Evolutionary conservation across 2,797 vertebrate species (phyloP).

Genomic region (Nothura maculosa): DNA sequence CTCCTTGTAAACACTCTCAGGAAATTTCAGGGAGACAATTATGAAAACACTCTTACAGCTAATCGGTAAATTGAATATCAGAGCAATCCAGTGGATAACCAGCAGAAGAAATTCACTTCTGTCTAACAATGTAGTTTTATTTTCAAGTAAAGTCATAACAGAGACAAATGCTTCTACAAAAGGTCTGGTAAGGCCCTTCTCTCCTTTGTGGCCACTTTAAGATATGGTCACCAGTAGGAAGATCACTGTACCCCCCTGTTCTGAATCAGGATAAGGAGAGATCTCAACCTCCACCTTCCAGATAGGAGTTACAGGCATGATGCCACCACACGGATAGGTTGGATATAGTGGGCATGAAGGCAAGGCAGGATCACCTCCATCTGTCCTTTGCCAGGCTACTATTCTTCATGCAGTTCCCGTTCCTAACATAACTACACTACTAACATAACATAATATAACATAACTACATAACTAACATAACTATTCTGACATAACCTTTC

Average conservation of each 20-base stretch:
- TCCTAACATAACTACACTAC: no score
- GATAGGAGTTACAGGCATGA: neutral
- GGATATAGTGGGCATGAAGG: neutral
- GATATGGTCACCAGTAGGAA: rapidly evolving
- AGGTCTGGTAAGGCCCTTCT: neutral
- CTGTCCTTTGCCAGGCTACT: neutral
- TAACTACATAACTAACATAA: no score
- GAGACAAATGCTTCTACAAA: neutral
- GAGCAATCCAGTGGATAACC: neutral
- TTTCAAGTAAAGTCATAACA: neutral
- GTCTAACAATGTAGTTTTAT: neutral
- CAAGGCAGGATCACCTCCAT: neutral
- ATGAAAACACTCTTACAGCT: neutral
- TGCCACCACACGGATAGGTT: neutral
- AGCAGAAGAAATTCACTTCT: neutral
- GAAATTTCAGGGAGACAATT: neutral
- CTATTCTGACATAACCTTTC: neutral
- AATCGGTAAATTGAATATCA: neutral
- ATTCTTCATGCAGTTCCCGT: neutral
- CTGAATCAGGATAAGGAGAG: neutral
- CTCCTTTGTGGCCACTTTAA: neutral
- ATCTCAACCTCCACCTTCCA: neutral
- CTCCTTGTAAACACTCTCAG: neutral
- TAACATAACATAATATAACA: no score
- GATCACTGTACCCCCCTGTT: neutral